Evolutionary conservation across 2,888 invertebrate species (phyloP).

Genomic region (Fragum whitleyi): DNA sequence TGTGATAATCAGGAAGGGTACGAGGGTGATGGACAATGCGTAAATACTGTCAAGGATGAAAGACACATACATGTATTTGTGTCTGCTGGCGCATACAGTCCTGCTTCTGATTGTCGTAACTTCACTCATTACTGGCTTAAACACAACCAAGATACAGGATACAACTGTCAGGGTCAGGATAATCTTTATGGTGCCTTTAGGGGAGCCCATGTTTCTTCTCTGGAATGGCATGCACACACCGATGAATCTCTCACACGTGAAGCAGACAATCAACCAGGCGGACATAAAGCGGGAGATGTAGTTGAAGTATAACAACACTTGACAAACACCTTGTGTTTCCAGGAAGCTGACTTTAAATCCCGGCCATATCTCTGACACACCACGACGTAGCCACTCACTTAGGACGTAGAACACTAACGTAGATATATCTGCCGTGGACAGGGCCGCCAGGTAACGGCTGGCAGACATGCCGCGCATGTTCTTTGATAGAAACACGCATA

Average conservation of each 20-base stretch:
- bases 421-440: constrained; percentile 92
- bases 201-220: constrained; percentile 74
- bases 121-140: constrained; percentile 80
- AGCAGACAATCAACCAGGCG: constrained; percentile 82
- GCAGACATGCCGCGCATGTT: constrained; percentile 89
- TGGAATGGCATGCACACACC: constrained; percentile 82
- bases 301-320: constrained; percentile 90
- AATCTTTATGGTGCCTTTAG: constrained; percentile 69
- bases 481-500: constrained; percentile 92
- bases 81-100: constrained; percentile 68
- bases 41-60: constrained; percentile 79
- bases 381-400: constrained; percentile 81
- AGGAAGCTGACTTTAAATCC: constrained; percentile 61
- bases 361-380: constrained; percentile 64
- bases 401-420: constrained; percentile 87
- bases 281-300: constrained; percentile 81
- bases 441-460: constrained; percentile 91
- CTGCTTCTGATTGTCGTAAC: constrained; percentile 56
- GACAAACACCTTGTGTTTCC: constrained; percentile 84
- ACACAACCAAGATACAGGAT: constrained; percentile 71
- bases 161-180: constrained; percentile 70
- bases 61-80: constrained; percentile 60
- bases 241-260: constrained; percentile 82
- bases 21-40: constrained; percentile 73
- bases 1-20: constrained; percentile 78